These are phyloP conservation scores for Antennarius striatus DNA, from an alignment of 2,113 vertebrate species.

Conservation along the genomic window DNA sequence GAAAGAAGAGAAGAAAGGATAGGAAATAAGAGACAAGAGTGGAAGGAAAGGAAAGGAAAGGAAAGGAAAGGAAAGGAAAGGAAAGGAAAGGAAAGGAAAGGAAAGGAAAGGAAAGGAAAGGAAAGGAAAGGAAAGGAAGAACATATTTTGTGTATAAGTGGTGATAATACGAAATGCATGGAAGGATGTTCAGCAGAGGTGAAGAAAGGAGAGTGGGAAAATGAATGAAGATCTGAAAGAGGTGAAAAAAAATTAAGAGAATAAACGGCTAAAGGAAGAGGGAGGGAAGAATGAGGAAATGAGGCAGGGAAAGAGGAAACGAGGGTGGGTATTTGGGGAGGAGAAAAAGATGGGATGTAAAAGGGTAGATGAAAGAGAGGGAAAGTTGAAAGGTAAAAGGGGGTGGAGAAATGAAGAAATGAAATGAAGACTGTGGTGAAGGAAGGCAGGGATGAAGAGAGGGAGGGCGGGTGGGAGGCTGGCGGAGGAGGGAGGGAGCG, in stretches of 20 bases:
- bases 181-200: background rate
- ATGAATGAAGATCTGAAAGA: background rate
- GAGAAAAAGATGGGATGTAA: constrained; percentile 58
- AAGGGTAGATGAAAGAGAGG: constrained; percentile 63
- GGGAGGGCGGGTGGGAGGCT: constrained; percentile 39
- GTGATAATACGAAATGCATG: background rate
- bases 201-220: background rate
- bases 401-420: constrained; percentile 52
- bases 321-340: constrained; percentile 47
- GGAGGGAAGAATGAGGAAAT: constrained; percentile 24
- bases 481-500: constrained; percentile 5
- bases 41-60: background rate
- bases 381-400: constrained; percentile 71
- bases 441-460: constrained; percentile 59
- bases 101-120: background rate
- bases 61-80: background rate
- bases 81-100: no score
- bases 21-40: background rate
- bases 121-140: background rate
- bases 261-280: constrained; percentile 3
- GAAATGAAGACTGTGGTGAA: constrained; percentile 54
- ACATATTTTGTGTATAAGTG: no score
- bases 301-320: constrained; percentile 38
- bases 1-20: background rate
- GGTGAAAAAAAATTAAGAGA: background rate